Conservation (phyloP, 1,140 invertebrate species). For the Magallana angulata region DNA sequence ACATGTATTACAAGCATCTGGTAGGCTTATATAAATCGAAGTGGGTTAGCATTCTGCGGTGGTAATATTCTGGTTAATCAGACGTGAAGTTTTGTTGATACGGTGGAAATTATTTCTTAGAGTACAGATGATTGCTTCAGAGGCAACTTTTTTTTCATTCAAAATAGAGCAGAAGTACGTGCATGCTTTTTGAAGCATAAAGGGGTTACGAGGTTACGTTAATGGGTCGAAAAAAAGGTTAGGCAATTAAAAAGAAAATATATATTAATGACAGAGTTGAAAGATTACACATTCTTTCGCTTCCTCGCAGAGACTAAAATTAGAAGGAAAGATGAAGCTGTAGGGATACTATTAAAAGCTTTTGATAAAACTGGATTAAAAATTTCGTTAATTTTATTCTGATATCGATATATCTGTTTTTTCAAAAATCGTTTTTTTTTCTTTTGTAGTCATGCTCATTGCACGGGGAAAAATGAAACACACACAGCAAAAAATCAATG, state of each 20-base stretch:
- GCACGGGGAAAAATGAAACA: no score
- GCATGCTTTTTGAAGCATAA: background rate
- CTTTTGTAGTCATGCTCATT: no score
- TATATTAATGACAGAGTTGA: no score
- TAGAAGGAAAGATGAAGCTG: no score
- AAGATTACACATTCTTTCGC: no score
- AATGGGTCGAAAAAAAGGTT: background rate
- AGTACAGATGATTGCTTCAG: background rate
- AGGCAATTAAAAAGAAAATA: background rate
- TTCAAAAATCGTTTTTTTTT: no score
- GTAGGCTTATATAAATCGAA: background rate
- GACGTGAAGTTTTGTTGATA: constrained; percentile 4
- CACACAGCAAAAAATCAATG: no score
- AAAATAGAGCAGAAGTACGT: background rate
- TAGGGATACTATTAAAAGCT: no score
- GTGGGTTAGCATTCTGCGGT: background rate
- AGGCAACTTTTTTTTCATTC: background rate
- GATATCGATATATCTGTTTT: no score
- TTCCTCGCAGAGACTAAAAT: no score
- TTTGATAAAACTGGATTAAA: no score
- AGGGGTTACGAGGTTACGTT: background rate
- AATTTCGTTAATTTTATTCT: no score
- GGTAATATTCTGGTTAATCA: background rate
- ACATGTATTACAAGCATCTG: constrained; percentile 2
- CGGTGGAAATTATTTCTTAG: background rate